Base-by-base conservation (phyloP, 2,113 vertebrate genomes). In the Pluvianellus socialis region DNA sequence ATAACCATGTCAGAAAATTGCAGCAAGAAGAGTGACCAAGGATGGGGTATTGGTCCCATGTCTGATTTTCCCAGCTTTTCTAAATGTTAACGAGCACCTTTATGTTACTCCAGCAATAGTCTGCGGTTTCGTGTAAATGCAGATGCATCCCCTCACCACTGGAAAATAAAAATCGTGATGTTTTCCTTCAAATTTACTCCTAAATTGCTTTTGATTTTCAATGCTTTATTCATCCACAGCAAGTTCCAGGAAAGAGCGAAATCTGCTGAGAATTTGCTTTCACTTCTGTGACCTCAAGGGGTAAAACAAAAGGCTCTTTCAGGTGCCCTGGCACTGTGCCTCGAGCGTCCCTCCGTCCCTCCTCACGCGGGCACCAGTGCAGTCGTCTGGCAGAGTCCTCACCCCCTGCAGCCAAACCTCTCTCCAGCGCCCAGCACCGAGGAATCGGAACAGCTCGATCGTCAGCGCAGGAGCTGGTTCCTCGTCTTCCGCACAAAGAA, bases 221-320 rank as follows among this genome's bases (percentile, higher is more conserved):
- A 96, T 94, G 90, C 76, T 71, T 94, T 86, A 82, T 86, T 98
- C 95, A 93, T 61, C 73, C 75, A 27, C 23, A 92, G 80, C 70
- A 88, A 85, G 87, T 96, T 98, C 96, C 96, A 97, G 94, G 94
- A 97, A 98, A 96, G 75, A 91, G 76, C 92, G 86, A 85, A 93
- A 96, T 97, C 90, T 96, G 85, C 83, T 6, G 33, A 96, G 94
- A 97, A 92, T 96, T 96, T 87, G 84, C 92, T 97, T 96, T 93
- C 82, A 88, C 68, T 97, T 79, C 81, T 92, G 67, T 95, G 95
- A 98, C 86, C 90, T 98, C 95, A 97, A 71, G 23, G 47, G 62
- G 47, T 3, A 7, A 95, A 96, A 98, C 94, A 98, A 98, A 97
- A 95, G 87, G 70, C 84, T 97, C 92, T 93, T 98, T 98, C 73